Conservation (phyloP, 2,113 vertebrate species). For the Callocephalon fimbriatum region DNA sequence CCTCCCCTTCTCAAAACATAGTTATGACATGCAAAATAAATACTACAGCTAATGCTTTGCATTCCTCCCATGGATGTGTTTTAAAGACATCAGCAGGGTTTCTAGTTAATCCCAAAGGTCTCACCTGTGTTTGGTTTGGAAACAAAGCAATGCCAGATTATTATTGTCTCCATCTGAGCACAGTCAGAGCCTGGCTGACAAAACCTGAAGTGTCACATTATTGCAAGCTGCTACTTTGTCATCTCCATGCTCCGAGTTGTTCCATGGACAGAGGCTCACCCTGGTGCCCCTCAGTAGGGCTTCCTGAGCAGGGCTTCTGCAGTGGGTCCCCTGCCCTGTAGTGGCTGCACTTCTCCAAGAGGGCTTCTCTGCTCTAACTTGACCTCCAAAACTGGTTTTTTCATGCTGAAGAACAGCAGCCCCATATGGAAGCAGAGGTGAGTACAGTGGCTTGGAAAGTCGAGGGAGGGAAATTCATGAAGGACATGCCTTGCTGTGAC, state of each 20-base stretch:
- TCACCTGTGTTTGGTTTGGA: background rate
- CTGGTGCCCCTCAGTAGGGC: background rate
- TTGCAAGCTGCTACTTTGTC: background rate
- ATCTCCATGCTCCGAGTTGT: background rate
- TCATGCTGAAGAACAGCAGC: background rate
- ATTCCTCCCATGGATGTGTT: background rate
- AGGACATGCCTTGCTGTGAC: fast-evolving
- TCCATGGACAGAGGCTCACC: background rate
- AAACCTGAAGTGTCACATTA: background rate
- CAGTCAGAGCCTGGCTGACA: background rate
- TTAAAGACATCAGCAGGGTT: background rate
- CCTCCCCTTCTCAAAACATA: background rate
- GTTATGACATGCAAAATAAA: background rate
- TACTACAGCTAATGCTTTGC: background rate
- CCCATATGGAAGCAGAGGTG: background rate
- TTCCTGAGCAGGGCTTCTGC: background rate
- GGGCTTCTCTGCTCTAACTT: background rate
- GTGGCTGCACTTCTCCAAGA: background rate
- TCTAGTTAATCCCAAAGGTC: background rate
- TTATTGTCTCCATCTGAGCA: background rate
- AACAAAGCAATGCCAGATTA: background rate
- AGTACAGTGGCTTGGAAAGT: background rate
- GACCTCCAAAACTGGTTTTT: background rate
- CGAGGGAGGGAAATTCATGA: fast-evolving
- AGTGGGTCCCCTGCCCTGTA: background rate